Evolutionary conservation across 2,797 vertebrate species (phyloP).

Genomic region (Bryconaethiops microstoma): DNA sequence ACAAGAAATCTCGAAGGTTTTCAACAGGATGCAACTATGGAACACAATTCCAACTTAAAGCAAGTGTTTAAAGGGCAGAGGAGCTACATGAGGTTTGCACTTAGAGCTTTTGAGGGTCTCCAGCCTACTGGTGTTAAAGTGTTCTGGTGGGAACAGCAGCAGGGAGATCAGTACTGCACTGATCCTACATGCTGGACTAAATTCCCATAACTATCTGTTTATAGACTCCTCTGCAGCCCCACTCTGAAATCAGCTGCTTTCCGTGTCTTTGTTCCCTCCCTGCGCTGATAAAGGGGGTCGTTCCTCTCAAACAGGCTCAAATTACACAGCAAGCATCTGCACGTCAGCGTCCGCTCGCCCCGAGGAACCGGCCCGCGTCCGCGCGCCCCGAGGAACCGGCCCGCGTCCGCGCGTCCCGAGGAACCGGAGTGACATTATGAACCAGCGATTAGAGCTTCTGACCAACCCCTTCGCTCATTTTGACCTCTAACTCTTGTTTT

Average conservation of each 20-base stretch:
- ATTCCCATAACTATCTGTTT: slow-evolving; percentile 61
- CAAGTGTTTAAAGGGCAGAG: no score
- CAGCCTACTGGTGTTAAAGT: background rate
- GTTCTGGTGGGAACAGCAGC: slow-evolving; percentile 48
- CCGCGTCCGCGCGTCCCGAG: slow-evolving; percentile 51
- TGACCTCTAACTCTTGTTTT: no score
- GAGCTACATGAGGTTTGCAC: background rate
- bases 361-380: no score
- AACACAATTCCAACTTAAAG: no score
- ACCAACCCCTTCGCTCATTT: no score
- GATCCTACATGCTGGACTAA: slow-evolving; percentile 32
- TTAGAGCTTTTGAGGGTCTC: background rate
- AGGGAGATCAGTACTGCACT: slow-evolving; percentile 28
- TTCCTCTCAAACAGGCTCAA: slow-evolving; percentile 61
- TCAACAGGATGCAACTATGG: background rate
- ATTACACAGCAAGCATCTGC: slow-evolving; percentile 75
- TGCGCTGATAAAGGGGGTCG: slow-evolving; percentile 32
- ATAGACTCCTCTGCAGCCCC: slow-evolving; percentile 25
- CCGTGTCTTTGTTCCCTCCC: slow-evolving; percentile 13
- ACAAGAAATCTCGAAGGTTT: background rate
- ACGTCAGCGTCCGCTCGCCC: no score
- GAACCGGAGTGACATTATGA: no score
- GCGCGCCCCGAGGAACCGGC: no score
- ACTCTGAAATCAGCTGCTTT: slow-evolving; percentile 53
- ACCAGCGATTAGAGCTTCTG: no score